A percentile compares a stretch with the other conserved stretches of the same genome.
Conservation (phyloP, 92 coral and sea anemone species). For the Epizoanthus scotinus region DNA sequence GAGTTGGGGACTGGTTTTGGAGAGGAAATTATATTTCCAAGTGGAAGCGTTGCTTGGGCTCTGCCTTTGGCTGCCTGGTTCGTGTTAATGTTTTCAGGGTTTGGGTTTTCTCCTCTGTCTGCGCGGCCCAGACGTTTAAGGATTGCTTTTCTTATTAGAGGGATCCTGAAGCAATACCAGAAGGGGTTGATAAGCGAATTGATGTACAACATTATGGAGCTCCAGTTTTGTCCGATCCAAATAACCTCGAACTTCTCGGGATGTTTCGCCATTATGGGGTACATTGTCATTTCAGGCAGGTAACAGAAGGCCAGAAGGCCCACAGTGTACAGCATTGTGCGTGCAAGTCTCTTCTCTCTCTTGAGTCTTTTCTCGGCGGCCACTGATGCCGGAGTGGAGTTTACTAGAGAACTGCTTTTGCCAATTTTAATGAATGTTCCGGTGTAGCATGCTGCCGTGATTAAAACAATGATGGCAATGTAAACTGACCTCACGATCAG, state of each 20-base stretch:
- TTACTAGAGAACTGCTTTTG: no score
- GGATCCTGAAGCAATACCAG: neutral
- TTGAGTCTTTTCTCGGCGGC: neutral
- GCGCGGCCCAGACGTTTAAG: neutral
- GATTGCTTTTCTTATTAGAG: neutral
- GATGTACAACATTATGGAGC: neutral
- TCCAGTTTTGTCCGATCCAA: conserved; percentile 7
- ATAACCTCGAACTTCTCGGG: neutral
- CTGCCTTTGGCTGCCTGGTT: no score
- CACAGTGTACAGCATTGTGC: conserved; percentile 1
- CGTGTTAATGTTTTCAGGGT: no score
- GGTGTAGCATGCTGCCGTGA: conserved; percentile 3
- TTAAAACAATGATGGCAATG: neutral
- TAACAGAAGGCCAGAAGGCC: neutral
- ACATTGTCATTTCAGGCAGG: no score
- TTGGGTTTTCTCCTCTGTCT: no score
- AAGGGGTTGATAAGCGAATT: no score
- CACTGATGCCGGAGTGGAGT: no score
- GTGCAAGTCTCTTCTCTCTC: no score
- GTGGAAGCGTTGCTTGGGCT: no score
- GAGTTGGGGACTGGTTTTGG: no score
- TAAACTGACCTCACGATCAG: neutral
- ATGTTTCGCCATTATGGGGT: neutral
- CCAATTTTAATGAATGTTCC: neutral
- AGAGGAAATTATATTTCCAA: no score